Evolutionary conservation across 2,888 invertebrate genomes (phyloP).

Genomic region (Tetrapedia diversipes): DNA sequence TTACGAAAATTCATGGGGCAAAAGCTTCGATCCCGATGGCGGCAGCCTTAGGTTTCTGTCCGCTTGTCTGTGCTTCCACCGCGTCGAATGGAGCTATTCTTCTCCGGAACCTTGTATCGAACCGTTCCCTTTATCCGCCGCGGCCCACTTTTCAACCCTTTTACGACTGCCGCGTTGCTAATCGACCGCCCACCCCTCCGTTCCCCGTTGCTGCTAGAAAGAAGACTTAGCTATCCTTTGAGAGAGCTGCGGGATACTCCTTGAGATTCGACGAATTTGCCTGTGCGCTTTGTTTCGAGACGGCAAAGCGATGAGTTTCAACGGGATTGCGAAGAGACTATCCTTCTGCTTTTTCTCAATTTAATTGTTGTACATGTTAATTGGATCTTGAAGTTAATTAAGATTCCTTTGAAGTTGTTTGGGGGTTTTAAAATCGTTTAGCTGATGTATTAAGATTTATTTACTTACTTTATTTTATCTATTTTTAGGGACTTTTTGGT

Average conservation of each 20-base stretch:
- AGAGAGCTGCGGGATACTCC: neutral
- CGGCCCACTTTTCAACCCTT: neutral
- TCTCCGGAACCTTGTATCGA: constrained; percentile 12
- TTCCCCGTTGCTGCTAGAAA: neutral
- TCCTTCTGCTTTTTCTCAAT: no score
- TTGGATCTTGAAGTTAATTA: no score
- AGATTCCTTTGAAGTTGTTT: no score
- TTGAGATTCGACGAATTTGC: neutral
- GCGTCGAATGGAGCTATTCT: constrained; percentile 26
- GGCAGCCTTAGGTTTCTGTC: constrained; percentile 26
- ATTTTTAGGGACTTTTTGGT: no score
- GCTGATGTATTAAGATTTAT: no score
- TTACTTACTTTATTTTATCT: no score
- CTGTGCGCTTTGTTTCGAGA: neutral
- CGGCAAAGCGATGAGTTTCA: no score
- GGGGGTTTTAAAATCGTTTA: no score
- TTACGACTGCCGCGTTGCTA: constrained; percentile 3
- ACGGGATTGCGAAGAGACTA: no score
- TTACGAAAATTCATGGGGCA: constrained; percentile 59
- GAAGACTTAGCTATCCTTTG: neutral
- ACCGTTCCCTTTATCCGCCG: constrained; percentile 1
- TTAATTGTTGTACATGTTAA: no score
- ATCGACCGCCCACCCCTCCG: constrained; percentile 24
- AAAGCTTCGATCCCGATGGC: constrained; percentile 36
- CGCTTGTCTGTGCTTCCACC: constrained; percentile 19